Base-by-base conservation (phyloP, 2,797 vertebrate species). In the Scolopax bukidnonensis region DNA sequence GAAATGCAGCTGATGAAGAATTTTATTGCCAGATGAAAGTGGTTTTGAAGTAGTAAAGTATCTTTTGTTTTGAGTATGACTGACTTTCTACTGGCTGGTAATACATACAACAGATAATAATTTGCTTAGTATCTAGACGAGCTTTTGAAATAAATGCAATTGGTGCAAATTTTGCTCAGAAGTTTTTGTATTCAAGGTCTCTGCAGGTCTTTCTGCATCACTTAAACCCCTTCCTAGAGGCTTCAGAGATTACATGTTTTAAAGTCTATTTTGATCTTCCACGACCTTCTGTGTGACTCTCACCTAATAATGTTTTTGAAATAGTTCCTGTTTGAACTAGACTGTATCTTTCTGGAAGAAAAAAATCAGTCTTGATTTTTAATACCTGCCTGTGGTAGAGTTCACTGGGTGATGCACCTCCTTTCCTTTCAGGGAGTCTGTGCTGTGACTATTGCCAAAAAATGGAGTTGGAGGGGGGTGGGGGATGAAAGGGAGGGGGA, bases 401-500 rank as follows among this genome's bases (percentile, higher is more conserved):
- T 63, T 67, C 2, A 1, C 20, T 56, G 64, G 1, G 10, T 78
- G 41, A 69, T 43, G 56, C 4, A 28, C 16, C 36, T 69, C 12
- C 14, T 64, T 45, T 53, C 28, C 77, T 81, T 6, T 2, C 12
- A 32, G 54, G 63, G n/a, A 54, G 40, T 56, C 79, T 45, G 50
- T 75, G 25, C 64, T 80, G 50, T 89, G 84, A 38, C 79, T 76
- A 63, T 32, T 87, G 60, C 15, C 67, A 51, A 70, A 70, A 94
- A 83, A 38, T 28, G 4, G 38, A 7, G 15, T 28, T 27, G 24
- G 25, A 8, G 12, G 8, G 4, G 8, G 9, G 16, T 24, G 68
- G 24, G 3, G 6, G 11, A 6, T 24, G 7, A 8, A 12, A 13
- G 16, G 12, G 14, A 16, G 20, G 40, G 12, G 11, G 1, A 1